Evolutionary conservation across 2,888 invertebrate genomes (phyloP), one percentile per base, ranked within the genome.

Genomic region (Chirona hameri): DNA sequence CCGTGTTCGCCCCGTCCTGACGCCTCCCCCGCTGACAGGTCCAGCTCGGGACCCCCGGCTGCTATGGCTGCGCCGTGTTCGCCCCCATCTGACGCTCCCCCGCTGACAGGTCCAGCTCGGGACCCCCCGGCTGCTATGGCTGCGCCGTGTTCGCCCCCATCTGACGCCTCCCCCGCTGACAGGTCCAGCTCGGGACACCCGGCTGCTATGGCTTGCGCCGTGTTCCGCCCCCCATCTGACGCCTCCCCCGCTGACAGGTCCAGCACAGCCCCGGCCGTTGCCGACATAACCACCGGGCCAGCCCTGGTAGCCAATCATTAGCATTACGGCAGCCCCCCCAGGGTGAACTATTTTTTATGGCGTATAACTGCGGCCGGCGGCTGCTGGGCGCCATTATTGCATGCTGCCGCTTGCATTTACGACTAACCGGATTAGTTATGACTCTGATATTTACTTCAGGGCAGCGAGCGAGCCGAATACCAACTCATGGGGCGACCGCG

Each of bases 301-400:
- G 27, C 14, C 27, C 72, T 72, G 72, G 72, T 31, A 72, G 72
- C 72, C 31, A 72, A 72, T 72, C 72, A 72, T 72, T 72, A 72
- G 31, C 72, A 72, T 72, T 72, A 72, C 27, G 29, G 14, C 72
- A 31, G 31, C 18, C n/a, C n/a, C n/a, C n/a, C n/a, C 29, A 72
- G 27, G 29, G 29, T 72, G 31, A 31, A 72, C 72, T 72, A 72
- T 72, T 72, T 72, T 69, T 31, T 72, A 72, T 7, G 72, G 72
- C 31, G 18, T 18, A 31, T 72, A 72, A 72, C 72, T 31, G 72
- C 72, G 5, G 31, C 72, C 31, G 18, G 1, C 31, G 18, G 31
- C 72, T 29, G 27, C 18, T 18, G 4, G 18, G 7, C 14, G 31
- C 31, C 72, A 72, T 72, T 72, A 72, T 72, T 72, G 72, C 72